Percentiles rank a stretch among this genome's conserved stretches.
These are phyloP conservation scores for Muntiacus muntjak DNA, from an alignment of 2,113 vertebrate species.

Conservation along the genomic window DNA sequence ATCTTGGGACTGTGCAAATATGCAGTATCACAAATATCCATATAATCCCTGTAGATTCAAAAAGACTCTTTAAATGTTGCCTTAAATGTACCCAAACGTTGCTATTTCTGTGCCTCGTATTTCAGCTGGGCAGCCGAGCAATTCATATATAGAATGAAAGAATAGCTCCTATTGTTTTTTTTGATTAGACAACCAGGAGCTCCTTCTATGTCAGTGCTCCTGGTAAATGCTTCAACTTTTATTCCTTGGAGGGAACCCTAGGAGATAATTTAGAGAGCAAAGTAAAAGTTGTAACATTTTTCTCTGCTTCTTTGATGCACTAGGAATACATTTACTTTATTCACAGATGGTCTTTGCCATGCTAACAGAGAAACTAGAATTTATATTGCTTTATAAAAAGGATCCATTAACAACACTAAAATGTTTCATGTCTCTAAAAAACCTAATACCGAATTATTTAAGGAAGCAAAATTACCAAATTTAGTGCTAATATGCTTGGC, in stretches of 20 bases:
- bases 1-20: not conserved
- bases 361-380: conserved; percentile 57
- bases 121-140: not conserved
- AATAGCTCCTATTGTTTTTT: not conserved
- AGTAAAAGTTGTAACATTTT: conserved; percentile 55
- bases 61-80: not conserved
- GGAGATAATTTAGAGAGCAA: conserved; percentile 70
- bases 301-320: conserved; percentile 55
- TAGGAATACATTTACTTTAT: conserved; percentile 64
- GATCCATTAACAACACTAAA: conserved; percentile 52
- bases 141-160: not conserved
- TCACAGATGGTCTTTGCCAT: conserved; percentile 50
- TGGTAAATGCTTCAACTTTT: conserved; percentile 57
- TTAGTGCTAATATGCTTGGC: not conserved
- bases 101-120: not conserved
- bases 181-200: not conserved
- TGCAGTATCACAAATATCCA: rapidly evolving
- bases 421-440: conserved; percentile 27
- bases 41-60: not conserved
- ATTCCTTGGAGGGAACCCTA: conserved; percentile 48
- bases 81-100: not conserved
- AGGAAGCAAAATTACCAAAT: not conserved
- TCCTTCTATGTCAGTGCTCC: conserved; percentile 48
- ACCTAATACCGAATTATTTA: not conserved
- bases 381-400: conserved; percentile 54